phyloP scores from a whole-genome alignment of 2,888 invertebrate genomes.

The Leptinotarsa rubiginosa region DNA sequence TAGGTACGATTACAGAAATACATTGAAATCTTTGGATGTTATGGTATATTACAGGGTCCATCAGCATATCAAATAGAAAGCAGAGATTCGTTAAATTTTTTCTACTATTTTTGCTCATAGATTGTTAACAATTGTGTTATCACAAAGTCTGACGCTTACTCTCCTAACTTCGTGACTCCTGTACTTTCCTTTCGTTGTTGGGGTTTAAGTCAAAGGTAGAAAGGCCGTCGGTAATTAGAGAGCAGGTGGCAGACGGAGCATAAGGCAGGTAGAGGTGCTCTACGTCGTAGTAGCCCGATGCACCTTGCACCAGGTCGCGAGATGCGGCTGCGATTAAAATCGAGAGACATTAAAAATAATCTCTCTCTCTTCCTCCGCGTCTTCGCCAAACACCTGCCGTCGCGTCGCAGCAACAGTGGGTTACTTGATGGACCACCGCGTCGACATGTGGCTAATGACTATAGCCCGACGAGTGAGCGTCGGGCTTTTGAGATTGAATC shows the following conservation, averaged over 20 bases:
- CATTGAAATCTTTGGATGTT: too few species aligned
- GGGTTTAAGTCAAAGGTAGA: neutral
- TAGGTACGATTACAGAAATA: too few species aligned
- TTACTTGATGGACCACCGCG: slow-evolving; percentile 11
- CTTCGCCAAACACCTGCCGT: slow-evolving; percentile 8
- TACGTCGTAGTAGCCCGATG: slow-evolving; percentile 44
- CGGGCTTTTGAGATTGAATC: neutral
- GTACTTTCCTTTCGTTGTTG: neutral
- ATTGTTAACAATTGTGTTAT: too few species aligned
- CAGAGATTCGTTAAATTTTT: too few species aligned
- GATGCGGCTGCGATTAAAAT: slow-evolving; percentile 41
- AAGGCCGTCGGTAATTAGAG: slow-evolving; percentile 54
- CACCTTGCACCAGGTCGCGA: slow-evolving; percentile 56
- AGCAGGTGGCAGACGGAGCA: slow-evolving; percentile 57
- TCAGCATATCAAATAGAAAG: too few species aligned
- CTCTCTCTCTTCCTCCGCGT: neutral
- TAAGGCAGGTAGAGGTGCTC: slow-evolving; percentile 54
- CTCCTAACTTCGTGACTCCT: neutral
- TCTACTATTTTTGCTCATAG: too few species aligned
- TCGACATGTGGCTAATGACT: neutral
- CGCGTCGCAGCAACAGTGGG: neutral
- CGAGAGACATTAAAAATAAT: slow-evolving; percentile 1
- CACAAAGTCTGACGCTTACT: too few species aligned
- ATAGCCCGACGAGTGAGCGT: too few species aligned
- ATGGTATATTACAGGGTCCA: too few species aligned